Percentiles rank a stretch among this genome's conserved stretches.
These are phyloP conservation scores for Cyclopterus lumpus DNA, from an alignment of 2,797 vertebrate genomes.

Conservation along the genomic window DNA sequence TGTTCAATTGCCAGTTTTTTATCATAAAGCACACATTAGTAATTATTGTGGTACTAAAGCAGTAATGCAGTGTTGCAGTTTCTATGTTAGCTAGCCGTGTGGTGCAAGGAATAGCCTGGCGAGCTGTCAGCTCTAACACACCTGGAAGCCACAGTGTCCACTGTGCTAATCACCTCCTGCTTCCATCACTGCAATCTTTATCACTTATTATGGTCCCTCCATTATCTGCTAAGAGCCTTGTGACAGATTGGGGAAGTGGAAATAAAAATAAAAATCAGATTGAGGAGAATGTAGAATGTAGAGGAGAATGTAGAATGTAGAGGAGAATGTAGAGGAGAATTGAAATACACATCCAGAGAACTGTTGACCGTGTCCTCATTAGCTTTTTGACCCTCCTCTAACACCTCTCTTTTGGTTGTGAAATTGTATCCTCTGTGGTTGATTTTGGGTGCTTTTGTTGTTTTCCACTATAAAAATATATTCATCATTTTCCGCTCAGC, in stretches of 20 bases:
- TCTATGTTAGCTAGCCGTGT: background rate
- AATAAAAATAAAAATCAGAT: conserved; percentile 26
- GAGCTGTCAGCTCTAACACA: conserved; percentile 18
- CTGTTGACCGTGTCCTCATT: conserved; percentile 13
- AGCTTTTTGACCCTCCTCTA: conserved; percentile 34
- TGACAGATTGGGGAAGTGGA: conserved; percentile 4
- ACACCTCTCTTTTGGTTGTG: conserved; percentile 32
- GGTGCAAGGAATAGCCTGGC: background rate
- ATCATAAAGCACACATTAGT: background rate
- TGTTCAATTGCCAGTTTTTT: background rate
- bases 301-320: too few species aligned
- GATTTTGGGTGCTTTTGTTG: conserved; percentile 60
- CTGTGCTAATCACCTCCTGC: conserved; percentile 13
- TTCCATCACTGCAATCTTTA: conserved; percentile 16
- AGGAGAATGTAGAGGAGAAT: conserved; percentile 23
- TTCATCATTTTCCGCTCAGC: conserved; percentile 45
- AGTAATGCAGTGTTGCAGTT: background rate
- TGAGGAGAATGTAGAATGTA: too few species aligned
- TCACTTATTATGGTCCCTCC: conserved; percentile 21
- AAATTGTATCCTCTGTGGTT: conserved; percentile 49
- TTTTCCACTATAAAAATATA: conserved; percentile 70
- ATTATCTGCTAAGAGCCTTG: background rate
- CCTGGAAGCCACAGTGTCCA: conserved; percentile 15
- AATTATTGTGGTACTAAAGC: background rate
- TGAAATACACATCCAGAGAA: background rate